Evolutionary conservation across 2,113 vertebrate genomes (phyloP), one percentile per base, ranked within the genome.

Genomic region (Vulpes vulpes): DNA sequence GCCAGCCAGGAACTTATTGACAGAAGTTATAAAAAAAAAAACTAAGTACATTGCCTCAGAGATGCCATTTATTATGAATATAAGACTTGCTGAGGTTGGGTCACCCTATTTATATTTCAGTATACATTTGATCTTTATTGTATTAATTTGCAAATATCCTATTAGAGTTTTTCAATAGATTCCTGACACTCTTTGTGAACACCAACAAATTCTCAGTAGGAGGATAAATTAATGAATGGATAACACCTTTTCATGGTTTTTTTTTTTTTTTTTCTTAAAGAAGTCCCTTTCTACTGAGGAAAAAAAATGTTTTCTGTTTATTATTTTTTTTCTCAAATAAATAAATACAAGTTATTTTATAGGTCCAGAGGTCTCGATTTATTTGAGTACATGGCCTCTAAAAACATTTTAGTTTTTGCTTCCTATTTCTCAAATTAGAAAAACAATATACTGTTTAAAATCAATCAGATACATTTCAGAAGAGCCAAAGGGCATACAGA

Each of bases 41-140:
- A 80, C 3, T 32, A 32, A 69, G 51, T 71, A 32, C 1, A 74
- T 96, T 65, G 65, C 19, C 51, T 67, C 16, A 64, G 90, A 95
- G 62, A 55, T 88, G 60, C 0, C 4, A 5, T 83, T 35, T 59
- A 35, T 74, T 67, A 85, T 73, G 5, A 22, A 20, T 55, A 73
- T 20, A 87, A 78, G 2, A 25, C 32, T 38, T 81, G 4, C 60
- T 76, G 19, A 57, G 11, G 9, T 57, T 83, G 5, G 27, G 25
- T 32, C 22, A 62, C 73, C 73, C 0, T 67, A 9, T 23, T 86
- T 85, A 73, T 32, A 64, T 49, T n/a, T 88, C 35, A 78, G 51
- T 62, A 11, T 32, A 71, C 27, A 53, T 92, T 94, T 95, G 20
- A 74, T 81, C 20, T 73, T 92, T 88, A 81, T 71, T 85, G 35